These are phyloP conservation scores for Neogale vison DNA, from an alignment of 2,113 vertebrate genomes.

Conservation along the genomic window DNA sequence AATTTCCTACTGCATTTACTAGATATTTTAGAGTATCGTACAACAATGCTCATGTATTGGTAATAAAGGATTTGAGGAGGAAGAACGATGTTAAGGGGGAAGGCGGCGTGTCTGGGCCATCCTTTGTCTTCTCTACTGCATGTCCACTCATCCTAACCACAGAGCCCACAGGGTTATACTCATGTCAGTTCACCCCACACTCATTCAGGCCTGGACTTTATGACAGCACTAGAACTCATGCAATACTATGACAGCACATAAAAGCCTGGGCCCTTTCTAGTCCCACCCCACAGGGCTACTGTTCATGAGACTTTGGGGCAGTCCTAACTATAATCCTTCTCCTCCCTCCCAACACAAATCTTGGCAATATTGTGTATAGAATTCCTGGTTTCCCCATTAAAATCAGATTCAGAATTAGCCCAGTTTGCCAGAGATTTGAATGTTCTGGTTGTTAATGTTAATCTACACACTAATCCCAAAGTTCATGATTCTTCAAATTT, in stretches of 20 bases:
- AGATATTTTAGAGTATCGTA: background rate
- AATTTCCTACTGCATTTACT: background rate
- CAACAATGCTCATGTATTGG: background rate
- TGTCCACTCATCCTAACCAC: no score
- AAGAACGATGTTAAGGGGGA: background rate
- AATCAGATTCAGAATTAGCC: background rate
- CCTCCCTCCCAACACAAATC: background rate
- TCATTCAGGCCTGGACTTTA: background rate
- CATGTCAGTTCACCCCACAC: background rate
- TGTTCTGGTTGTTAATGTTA: background rate
- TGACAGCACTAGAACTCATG: background rate
- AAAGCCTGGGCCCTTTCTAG: background rate
- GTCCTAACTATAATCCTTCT: background rate
- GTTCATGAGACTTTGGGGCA: no score
- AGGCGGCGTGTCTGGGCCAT: background rate
- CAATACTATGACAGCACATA: rapidly evolving
- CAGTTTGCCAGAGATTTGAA: background rate
- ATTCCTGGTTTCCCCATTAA: background rate
- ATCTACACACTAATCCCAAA: background rate
- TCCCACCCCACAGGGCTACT: background rate
- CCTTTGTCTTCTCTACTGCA: background rate
- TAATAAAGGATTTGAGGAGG: no score
- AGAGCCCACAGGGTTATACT: rapidly evolving
- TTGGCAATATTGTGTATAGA: background rate
- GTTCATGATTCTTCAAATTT: background rate